Evolutionary conservation across 2,113 vertebrate species (phyloP).

Genomic region (Cynoglossus semilaevis): DNA sequence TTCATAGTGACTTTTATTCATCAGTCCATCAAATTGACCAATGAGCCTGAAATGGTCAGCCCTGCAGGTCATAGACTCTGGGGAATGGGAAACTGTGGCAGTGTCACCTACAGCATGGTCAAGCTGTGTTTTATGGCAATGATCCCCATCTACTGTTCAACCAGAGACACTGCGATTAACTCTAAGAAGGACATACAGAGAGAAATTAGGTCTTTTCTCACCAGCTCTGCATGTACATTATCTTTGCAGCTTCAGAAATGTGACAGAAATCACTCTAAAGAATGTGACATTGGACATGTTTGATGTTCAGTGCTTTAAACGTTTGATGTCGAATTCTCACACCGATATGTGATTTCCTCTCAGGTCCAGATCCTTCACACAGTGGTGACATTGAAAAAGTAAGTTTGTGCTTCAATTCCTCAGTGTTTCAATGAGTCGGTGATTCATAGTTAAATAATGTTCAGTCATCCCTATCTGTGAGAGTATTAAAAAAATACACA

Average conservation of each 20-base stretch:
- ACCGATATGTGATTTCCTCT: slow-evolving; percentile 48
- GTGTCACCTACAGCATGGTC: slow-evolving; percentile 58
- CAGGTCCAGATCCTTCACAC: slow-evolving; percentile 75
- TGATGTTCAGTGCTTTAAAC: slow-evolving; percentile 19
- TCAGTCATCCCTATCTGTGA: slow-evolving; percentile 4
- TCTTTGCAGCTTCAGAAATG: background rate
- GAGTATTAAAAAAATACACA: background rate
- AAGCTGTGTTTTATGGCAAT: slow-evolving; percentile 61
- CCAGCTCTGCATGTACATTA: background rate
- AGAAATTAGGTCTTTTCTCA: slow-evolving; percentile 47
- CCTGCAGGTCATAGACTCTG: slow-evolving; percentile 36
- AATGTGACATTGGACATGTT: slow-evolving; percentile 18
- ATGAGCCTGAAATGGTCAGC: slow-evolving; percentile 29
- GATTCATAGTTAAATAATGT: slow-evolving; percentile 2
- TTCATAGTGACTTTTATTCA: background rate
- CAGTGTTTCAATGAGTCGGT: slow-evolving; percentile 13
- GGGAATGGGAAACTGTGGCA: slow-evolving; percentile 52
- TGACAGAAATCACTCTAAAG: background rate
- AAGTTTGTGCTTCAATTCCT: slow-evolving; percentile 51
- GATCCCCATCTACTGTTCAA: slow-evolving; percentile 78
- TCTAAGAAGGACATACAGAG: slow-evolving; percentile 23
- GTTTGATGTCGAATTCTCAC: slow-evolving; percentile 35
- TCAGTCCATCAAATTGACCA: slow-evolving; percentile 4
- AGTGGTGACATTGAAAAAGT: slow-evolving; percentile 78
- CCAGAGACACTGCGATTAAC: slow-evolving; percentile 58